phyloP scores from a whole-genome alignment of 1,140 invertebrate species.

The Hirudo medicinalis region DNA sequence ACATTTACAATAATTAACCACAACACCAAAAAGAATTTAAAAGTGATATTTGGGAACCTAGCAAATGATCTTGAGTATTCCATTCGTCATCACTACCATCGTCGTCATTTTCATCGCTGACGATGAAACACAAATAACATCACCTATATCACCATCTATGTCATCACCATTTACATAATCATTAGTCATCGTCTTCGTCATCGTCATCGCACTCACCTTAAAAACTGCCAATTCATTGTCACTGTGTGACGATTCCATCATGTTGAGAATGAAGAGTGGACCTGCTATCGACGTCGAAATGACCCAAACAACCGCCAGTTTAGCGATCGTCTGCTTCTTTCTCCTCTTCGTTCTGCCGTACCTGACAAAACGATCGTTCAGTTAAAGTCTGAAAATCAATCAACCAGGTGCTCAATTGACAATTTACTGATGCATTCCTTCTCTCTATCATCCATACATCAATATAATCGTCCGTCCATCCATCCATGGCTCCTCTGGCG shows the following conservation, averaged over 20 bases:
- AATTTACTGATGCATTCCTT: background rate
- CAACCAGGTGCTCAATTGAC: background rate
- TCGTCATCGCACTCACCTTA: background rate
- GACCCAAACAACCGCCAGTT: constrained; percentile 72
- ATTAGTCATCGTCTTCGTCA: background rate
- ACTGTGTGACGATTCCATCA: constrained; percentile 34
- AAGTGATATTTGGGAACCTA: background rate
- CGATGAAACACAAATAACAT: too few relatives aligned
- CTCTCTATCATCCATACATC: background rate
- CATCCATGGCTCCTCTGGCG: too few relatives aligned
- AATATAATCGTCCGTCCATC: background rate
- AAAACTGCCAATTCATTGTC: background rate
- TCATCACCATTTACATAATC: background rate
- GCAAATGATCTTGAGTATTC: background rate
- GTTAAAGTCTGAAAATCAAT: background rate
- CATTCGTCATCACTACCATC: background rate
- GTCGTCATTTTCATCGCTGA: background rate
- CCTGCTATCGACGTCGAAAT: constrained; percentile 71
- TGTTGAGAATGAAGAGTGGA: constrained; percentile 68
- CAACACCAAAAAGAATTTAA: background rate
- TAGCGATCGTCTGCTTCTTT: constrained; percentile 51
- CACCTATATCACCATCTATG: background rate
- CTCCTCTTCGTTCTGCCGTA: constrained; percentile 14
- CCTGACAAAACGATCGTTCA: background rate
- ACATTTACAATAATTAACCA: too few relatives aligned